Conservation (phyloP, 1,140 invertebrate species). For the Drosophila elegans region DNA sequence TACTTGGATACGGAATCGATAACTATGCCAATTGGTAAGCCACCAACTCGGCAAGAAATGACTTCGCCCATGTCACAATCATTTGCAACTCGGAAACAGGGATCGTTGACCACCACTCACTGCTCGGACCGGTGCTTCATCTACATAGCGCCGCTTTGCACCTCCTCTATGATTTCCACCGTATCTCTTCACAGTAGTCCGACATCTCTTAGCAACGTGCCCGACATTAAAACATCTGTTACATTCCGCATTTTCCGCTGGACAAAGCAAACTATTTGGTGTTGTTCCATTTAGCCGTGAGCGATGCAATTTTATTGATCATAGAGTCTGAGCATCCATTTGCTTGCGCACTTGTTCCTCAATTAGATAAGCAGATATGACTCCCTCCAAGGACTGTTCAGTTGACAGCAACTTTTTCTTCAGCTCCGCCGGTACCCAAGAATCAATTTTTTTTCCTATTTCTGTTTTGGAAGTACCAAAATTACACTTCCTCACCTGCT, state of each 20-base stretch:
- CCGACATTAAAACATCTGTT: constrained; percentile 13
- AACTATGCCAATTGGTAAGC: constrained; percentile 9
- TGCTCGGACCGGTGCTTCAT: constrained; percentile 4
- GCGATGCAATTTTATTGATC: constrained; percentile 10
- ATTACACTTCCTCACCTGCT: constrained; percentile 15
- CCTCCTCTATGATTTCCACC: constrained; percentile 3
- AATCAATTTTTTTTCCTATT: constrained; percentile 13
- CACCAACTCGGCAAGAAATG: constrained; percentile 17
- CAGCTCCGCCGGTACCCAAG: constrained; percentile 15
- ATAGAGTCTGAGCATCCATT: constrained; percentile 6
- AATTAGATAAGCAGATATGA: not conserved
- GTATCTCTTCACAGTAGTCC: constrained; percentile 10
- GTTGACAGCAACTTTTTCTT: constrained; percentile 17
- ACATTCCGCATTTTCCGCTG: not conserved
- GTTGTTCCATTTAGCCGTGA: constrained; percentile 6
- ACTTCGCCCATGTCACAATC: constrained; percentile 17
- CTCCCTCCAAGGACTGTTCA: constrained; percentile 11
- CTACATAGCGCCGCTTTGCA: constrained; percentile 3
- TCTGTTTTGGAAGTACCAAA: constrained; percentile 14
- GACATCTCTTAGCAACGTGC: constrained; percentile 7
- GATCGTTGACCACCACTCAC: constrained; percentile 2
- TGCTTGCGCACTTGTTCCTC: constrained; percentile 1
- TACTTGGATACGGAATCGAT: constrained; percentile 17
- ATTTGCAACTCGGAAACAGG: constrained; percentile 9
- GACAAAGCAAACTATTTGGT: constrained; percentile 7